Percentiles rank a stretch among this genome's conserved stretches.
phyloP scores from a whole-genome alignment of 2,888 invertebrate species.

The Epirrhoe tristata region DNA sequence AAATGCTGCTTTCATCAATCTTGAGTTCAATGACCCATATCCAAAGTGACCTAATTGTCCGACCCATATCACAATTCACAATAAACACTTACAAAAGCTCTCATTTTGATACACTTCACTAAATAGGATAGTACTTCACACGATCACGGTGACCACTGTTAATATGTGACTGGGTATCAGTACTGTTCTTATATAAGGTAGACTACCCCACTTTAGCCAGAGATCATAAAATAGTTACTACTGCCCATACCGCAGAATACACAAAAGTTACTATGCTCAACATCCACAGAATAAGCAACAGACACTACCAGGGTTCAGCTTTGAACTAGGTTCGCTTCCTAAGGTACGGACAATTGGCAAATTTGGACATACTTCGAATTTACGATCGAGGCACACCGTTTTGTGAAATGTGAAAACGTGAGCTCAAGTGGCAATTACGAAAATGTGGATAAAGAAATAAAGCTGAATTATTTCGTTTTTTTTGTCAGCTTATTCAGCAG shows the following conservation, averaged over 20 bases:
- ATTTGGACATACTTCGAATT: conserved; percentile 44
- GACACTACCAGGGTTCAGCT: conserved; percentile 23
- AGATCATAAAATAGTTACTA: conserved; percentile 40
- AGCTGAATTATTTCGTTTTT: not conserved
- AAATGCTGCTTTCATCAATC: not conserved
- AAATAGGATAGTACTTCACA: conserved; percentile 46
- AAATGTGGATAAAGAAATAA: conserved; percentile 2
- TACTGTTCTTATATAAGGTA: conserved; percentile 68
- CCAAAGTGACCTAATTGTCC: conserved; percentile 3
- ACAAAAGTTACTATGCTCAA: conserved; percentile 31
- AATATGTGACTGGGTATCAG: conserved; percentile 58
- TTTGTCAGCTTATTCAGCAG: not conserved
- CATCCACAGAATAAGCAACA: conserved; percentile 43
- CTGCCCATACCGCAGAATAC: conserved; percentile 47
- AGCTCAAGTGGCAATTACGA: conserved; percentile 24
- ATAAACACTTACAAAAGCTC: conserved; percentile 72
- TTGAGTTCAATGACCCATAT: not conserved
- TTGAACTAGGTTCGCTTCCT: conserved; percentile 41
- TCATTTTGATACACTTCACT: conserved; percentile 63
- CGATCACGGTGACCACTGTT: conserved; percentile 53
- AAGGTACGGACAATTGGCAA: conserved; percentile 42
- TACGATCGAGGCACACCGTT: conserved; percentile 38
- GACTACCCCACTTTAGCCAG: conserved; percentile 60
- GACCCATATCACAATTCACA: conserved; percentile 32
- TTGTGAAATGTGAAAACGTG: conserved; percentile 41